phyloP scores from a whole-genome alignment of 1,140 invertebrate species.

The Drosophila bifasciata region DNA sequence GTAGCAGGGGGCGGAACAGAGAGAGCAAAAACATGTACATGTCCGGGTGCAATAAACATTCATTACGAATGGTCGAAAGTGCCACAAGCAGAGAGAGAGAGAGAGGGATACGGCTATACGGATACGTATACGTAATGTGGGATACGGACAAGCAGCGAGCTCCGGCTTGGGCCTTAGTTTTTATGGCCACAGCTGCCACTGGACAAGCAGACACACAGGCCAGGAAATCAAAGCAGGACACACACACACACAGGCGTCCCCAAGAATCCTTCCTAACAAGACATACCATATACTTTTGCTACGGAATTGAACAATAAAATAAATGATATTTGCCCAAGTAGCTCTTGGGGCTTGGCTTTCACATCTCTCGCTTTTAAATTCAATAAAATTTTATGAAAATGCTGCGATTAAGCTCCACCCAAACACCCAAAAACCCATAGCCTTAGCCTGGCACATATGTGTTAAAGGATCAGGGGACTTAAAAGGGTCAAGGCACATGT shows the following conservation, averaged over 20 bases:
- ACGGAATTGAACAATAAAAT: constrained; percentile 82
- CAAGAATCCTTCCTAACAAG: no score
- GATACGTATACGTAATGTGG: neutral
- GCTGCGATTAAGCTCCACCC: constrained; percentile 71
- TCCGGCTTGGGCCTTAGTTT: constrained; percentile 57
- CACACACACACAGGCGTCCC: no score
- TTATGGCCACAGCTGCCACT: constrained; percentile 77
- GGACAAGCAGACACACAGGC: constrained; percentile 64
- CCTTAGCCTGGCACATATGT: constrained; percentile 53
- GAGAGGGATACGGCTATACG: constrained; percentile 39
- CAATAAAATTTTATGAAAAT: constrained; percentile 83
- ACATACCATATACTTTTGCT: constrained; percentile 61
- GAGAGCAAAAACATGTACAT: constrained; percentile 75
- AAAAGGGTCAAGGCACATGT: constrained; percentile 73
- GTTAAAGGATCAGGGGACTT: constrained; percentile 36
- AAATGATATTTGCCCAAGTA: constrained; percentile 82
- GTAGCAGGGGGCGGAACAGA: constrained; percentile 10
- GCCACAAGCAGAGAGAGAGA: constrained; percentile 74
- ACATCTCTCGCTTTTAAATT: constrained; percentile 78
- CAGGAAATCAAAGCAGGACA: constrained; percentile 71
- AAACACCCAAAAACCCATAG: no score
- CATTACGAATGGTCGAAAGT: constrained; percentile 77
- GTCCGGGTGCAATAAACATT: constrained; percentile 81
- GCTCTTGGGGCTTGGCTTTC: constrained; percentile 59
- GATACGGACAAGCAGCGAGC: constrained; percentile 42